phyloP scores from a whole-genome alignment of 2,113 vertebrate genomes.

The Platysternon megacephalum region DNA sequence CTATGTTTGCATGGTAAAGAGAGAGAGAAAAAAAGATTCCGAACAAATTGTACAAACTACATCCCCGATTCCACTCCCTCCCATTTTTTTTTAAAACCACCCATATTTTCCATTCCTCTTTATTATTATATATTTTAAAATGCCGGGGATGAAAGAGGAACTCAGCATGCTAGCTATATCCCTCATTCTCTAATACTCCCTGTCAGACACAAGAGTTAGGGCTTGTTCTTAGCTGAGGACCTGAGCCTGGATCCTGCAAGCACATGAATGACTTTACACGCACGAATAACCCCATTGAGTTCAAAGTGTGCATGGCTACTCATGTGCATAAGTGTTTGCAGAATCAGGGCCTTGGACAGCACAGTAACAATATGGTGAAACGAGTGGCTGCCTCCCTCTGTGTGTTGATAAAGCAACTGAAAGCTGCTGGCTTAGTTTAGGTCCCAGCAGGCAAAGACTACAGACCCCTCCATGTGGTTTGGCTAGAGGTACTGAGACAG shows the following conservation, averaged over 20 bases:
- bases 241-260: fast-evolving
- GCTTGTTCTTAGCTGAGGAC: neutral
- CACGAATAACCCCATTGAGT: neutral
- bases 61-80: neutral
- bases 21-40: neutral
- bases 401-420: neutral
- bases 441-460: neutral
- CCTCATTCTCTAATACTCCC: constrained; percentile 14
- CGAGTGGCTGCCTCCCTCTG: neutral
- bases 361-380: neutral
- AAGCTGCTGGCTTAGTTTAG: neutral
- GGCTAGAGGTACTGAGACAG: neutral
- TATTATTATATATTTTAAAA: constrained; percentile 47
- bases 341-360: neutral
- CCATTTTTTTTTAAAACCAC: neutral
- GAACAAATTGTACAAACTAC: neutral
- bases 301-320: neutral
- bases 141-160: constrained; percentile 63
- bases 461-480: neutral
- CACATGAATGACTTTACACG: neutral
- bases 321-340: neutral
- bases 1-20: neutral
- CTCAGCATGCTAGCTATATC: constrained; percentile 9
- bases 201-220: neutral
- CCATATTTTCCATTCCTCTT: constrained; percentile 68